A percentile compares a stretch with the other conserved stretches of the same genome.
phyloP scores from a whole-genome alignment of 2,888 invertebrate species.

The Pyrochroa serraticornis region DNA sequence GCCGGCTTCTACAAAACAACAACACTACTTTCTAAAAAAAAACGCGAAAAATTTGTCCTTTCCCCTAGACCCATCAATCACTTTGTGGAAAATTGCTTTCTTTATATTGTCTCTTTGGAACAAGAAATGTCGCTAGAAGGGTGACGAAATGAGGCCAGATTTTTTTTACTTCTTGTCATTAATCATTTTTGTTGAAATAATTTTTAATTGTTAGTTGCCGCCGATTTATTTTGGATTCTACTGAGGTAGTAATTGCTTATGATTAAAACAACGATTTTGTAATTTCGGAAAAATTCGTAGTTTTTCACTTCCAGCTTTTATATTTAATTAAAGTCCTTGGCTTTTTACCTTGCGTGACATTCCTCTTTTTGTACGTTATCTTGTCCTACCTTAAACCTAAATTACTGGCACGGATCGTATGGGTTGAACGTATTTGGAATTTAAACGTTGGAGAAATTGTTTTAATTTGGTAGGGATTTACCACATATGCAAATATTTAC shows the following conservation, averaged over 20 bases:
- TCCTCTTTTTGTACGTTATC: slow-evolving; percentile 12
- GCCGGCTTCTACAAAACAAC: slow-evolving; percentile 31
- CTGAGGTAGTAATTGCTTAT: too few relatives aligned
- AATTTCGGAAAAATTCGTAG: background rate
- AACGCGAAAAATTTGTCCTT: slow-evolving; percentile 1
- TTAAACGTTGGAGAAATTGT: too few relatives aligned
- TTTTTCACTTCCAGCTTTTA: slow-evolving; percentile 14
- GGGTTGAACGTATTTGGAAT: too few relatives aligned
- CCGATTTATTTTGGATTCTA: too few relatives aligned
- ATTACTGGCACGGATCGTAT: too few relatives aligned
- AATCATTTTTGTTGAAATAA: too few relatives aligned
- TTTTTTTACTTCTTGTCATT: too few relatives aligned
- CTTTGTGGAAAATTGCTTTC: background rate
- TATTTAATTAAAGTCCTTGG: slow-evolving; percentile 25
- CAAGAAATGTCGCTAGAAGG: background rate
- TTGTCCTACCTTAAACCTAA: slow-evolving; percentile 4
- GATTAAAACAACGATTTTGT: too few relatives aligned
- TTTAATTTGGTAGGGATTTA: too few relatives aligned
- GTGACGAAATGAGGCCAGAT: too few relatives aligned
- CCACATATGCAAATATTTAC: too few relatives aligned
- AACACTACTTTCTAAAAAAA: background rate
- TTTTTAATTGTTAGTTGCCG: too few relatives aligned
- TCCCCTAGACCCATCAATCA: slow-evolving; percentile 12
- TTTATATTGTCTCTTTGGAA: slow-evolving; percentile 1
- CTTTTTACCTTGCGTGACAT: slow-evolving; percentile 20